Conservation (phyloP, 2,113 vertebrate genomes). For the Ariopsis seemanni region DNA sequence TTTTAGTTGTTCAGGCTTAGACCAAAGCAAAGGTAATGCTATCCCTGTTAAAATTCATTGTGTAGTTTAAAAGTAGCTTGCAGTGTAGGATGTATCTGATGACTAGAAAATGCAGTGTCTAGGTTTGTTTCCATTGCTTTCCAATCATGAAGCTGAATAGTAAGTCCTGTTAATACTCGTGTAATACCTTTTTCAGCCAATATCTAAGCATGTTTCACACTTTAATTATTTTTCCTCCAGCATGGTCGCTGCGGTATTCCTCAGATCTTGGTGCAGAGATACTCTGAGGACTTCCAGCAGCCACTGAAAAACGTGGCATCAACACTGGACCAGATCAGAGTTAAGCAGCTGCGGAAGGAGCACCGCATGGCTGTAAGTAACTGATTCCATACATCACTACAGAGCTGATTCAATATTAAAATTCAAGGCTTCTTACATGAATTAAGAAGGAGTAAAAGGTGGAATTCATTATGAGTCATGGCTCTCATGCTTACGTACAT, state of each 20-base stretch:
- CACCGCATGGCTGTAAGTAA: constrained; percentile 96
- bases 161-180: constrained; percentile 5
- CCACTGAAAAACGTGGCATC: constrained; percentile 84
- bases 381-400: neutral
- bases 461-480: neutral
- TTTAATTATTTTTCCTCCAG: constrained; percentile 57
- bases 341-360: constrained; percentile 90
- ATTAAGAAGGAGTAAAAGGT: neutral
- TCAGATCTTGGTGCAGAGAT: constrained; percentile 88
- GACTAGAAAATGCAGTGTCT: neutral
- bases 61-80: constrained; percentile 11
- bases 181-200: neutral
- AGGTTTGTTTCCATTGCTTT: constrained; percentile 1
- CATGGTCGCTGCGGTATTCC: constrained; percentile 96
- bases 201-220: neutral
- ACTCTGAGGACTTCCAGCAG: constrained; percentile 87
- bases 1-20: constrained; percentile 29
- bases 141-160: neutral
- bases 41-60: neutral
- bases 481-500: neutral
- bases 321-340: constrained; percentile 88
- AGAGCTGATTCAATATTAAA: neutral
- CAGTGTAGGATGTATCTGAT: neutral
- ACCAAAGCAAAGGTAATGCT: neutral
- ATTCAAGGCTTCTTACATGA: neutral